Evolutionary conservation across 2,113 vertebrate species (phyloP).

Genomic region (Pelobates fuscus): DNA sequence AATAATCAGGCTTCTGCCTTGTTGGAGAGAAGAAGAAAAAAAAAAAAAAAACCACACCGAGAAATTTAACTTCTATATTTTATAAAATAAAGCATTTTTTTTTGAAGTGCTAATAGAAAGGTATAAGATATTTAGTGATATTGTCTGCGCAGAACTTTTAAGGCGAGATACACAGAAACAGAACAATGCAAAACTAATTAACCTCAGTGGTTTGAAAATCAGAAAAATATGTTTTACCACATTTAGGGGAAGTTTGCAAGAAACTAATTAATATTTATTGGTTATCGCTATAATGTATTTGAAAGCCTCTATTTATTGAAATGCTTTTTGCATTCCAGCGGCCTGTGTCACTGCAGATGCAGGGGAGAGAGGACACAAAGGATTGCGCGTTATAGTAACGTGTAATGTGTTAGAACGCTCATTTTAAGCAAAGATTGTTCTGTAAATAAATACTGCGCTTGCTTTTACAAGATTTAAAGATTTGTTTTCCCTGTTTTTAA

Average conservation of each 20-base stretch:
- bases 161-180: slow-evolving; percentile 4
- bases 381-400: too few species aligned
- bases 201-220: slow-evolving; percentile 26
- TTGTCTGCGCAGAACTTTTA: slow-evolving; percentile 7
- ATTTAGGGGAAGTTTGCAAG: slow-evolving; percentile 23
- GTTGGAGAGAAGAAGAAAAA: neutral
- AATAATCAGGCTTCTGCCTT: neutral
- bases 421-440: too few species aligned
- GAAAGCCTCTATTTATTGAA: slow-evolving; percentile 2
- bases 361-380: neutral
- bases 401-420: too few species aligned
- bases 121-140: slow-evolving; percentile 4
- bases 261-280: slow-evolving; percentile 38
- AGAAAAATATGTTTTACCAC: neutral
- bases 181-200: slow-evolving; percentile 30
- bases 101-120: slow-evolving; percentile 23
- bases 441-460: too few species aligned
- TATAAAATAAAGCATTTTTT: slow-evolving; percentile 12
- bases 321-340: neutral
- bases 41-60: neutral
- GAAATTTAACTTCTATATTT: slow-evolving; percentile 2
- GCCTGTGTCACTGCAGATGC: neutral
- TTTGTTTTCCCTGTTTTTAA: too few species aligned
- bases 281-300: slow-evolving; percentile 28
- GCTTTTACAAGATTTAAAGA: too few species aligned